Conservation (phyloP, 2,888 invertebrate genomes). For the Standfussiana lucernea region DNA sequence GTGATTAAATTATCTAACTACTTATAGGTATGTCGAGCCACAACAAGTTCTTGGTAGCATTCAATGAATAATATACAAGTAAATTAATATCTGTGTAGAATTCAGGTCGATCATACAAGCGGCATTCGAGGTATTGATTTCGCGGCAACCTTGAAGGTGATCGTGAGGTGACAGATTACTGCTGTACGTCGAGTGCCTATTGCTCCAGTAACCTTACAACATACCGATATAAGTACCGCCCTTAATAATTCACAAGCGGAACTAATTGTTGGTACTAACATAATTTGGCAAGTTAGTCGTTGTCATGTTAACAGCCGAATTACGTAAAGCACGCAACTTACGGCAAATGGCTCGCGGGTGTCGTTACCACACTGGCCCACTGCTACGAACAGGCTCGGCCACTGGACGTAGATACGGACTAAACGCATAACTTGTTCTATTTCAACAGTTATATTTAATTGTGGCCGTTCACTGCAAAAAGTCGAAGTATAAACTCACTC, state of each 20-base stretch:
- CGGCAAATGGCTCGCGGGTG: constrained; percentile 76
- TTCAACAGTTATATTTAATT: constrained; percentile 76
- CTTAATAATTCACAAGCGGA: constrained; percentile 86
- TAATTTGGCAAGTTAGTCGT: constrained; percentile 76
- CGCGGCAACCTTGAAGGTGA: constrained; percentile 84
- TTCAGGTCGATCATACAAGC: constrained; percentile 78
- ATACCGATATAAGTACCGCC: constrained; percentile 75
- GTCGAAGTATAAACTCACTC: constrained; percentile 74
- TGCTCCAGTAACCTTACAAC: constrained; percentile 76
- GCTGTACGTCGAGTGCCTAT: constrained; percentile 68
- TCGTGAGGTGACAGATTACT: constrained; percentile 80
- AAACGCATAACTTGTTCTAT: constrained; percentile 79
- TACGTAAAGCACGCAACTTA: constrained; percentile 84
- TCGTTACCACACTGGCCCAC: constrained; percentile 77
- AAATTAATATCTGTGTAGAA: constrained; percentile 74
- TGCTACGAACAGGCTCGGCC: constrained; percentile 73
- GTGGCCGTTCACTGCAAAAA: constrained; percentile 77
- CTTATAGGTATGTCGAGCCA: constrained; percentile 36
- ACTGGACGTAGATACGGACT: constrained; percentile 73
- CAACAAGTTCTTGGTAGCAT: constrained; percentile 67
- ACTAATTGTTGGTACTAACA: constrained; percentile 81
- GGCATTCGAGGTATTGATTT: constrained; percentile 81
- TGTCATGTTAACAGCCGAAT: constrained; percentile 82
- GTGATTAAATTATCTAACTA: constrained; percentile 71
- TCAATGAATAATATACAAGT: constrained; percentile 70